Conservation (phyloP, 2,888 invertebrate genomes). For the Leucophenga montana region DNA sequence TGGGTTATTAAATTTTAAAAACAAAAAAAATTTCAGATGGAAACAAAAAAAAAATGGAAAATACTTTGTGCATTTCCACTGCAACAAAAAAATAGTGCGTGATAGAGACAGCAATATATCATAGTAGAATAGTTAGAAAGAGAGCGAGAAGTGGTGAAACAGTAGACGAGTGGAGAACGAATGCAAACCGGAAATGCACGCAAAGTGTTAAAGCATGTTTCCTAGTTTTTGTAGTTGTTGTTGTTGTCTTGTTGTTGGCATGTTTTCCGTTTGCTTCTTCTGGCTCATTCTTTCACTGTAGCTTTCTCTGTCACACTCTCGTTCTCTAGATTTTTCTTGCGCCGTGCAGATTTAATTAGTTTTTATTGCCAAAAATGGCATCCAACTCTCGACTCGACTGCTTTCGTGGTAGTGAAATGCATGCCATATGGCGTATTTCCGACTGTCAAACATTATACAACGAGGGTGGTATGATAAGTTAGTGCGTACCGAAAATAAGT, state of each 20-base stretch:
- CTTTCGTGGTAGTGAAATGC: conserved; percentile 27
- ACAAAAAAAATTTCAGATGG: background rate
- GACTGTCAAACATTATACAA: too few relatives aligned
- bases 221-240: conserved; percentile 29
- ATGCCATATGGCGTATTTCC: conserved; percentile 49
- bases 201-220: conserved; percentile 63
- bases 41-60: background rate
- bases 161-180: background rate
- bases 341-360: conserved; percentile 59
- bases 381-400: background rate
- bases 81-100: background rate
- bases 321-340: conserved; percentile 44
- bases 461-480: conserved; percentile 27
- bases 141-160: background rate
- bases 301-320: conserved; percentile 12
- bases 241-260: conserved; percentile 12
- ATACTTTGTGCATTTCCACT: conserved; percentile 14
- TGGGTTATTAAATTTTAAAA: conserved; percentile 60
- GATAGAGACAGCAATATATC: background rate
- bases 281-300: background rate
- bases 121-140: background rate
- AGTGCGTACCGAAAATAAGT: background rate
- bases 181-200: conserved; percentile 29
- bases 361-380: conserved; percentile 52
- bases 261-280: conserved; percentile 4